Evolutionary conservation across 1,140 invertebrate genomes (phyloP).

Genomic region (Druon quercuslanigerum): DNA sequence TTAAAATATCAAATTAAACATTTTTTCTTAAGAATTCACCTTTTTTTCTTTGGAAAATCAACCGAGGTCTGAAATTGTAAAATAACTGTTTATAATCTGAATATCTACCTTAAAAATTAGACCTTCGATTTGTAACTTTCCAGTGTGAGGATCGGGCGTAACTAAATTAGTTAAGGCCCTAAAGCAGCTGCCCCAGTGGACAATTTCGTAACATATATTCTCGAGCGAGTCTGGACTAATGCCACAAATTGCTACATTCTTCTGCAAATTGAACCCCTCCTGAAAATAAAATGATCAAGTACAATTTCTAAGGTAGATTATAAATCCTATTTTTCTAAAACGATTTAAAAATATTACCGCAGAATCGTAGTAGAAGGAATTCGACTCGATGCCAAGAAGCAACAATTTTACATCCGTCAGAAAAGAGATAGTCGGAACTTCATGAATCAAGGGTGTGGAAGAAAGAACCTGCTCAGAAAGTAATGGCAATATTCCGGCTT

Average conservation of each 20-base stretch:
- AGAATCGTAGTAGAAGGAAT: conserved; percentile 65
- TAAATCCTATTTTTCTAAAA: conserved; percentile 32
- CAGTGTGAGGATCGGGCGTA: conserved; percentile 48
- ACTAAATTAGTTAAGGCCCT: conserved; percentile 58
- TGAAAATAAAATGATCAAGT: conserved; percentile 45
- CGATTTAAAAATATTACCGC: conserved; percentile 53
- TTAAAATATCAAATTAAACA: no score
- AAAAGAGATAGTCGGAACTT: conserved; percentile 63
- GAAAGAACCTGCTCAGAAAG: conserved; percentile 49
- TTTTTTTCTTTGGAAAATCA: no score
- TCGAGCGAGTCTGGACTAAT: conserved; percentile 58
- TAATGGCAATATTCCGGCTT: conserved; percentile 49
- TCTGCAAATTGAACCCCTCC: conserved; percentile 60
- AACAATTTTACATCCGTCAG: conserved; percentile 69
- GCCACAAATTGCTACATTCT: conserved; percentile 58
- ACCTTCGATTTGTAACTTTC: conserved; percentile 60
- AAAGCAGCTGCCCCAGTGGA: conserved; percentile 69
- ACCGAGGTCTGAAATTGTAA: no score
- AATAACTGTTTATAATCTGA: background rate
- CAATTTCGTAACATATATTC: conserved; percentile 58
- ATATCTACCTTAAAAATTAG: conserved; percentile 68
- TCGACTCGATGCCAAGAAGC: conserved; percentile 74
- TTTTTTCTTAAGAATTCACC: no score
- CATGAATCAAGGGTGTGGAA: conserved; percentile 44
- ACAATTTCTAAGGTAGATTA: background rate